Conservation (phyloP, 2,888 invertebrate species). For the Meandrusa payeni region DNA sequence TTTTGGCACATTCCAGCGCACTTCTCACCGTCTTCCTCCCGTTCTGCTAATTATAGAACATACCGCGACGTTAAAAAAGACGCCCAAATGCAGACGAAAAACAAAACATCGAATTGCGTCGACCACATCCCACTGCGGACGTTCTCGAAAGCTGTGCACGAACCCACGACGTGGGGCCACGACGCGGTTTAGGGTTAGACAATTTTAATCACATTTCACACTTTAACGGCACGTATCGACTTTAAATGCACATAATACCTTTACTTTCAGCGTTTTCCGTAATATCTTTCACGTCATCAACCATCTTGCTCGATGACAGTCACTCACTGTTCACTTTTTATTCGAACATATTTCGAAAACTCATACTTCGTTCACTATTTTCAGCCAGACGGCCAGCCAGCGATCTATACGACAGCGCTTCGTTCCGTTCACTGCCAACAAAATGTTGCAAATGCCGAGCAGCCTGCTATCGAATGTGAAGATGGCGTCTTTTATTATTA, state of each 20-base stretch:
- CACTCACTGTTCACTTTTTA: constrained; percentile 78
- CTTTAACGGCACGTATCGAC: constrained; percentile 68
- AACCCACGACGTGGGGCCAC: constrained; percentile 77
- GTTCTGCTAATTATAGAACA: constrained; percentile 75
- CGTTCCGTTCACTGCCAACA: constrained; percentile 77
- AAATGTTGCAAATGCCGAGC: constrained; percentile 47
- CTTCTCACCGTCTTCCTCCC: constrained; percentile 61
- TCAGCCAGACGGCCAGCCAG: constrained; percentile 73
- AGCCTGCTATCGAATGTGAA: constrained; percentile 37
- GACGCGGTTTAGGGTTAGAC: constrained; percentile 78
- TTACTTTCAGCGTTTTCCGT: constrained; percentile 77
- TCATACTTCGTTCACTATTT: constrained; percentile 80
- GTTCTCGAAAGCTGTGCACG: constrained; percentile 71
- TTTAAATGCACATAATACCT: constrained; percentile 74
- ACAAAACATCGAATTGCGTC: constrained; percentile 68
- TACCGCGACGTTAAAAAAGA: constrained; percentile 73
- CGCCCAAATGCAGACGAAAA: constrained; percentile 73
- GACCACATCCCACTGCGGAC: constrained; percentile 64
- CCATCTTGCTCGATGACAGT: constrained; percentile 80
- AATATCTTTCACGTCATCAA: constrained; percentile 79
- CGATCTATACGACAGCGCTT: constrained; percentile 77
- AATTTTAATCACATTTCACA: constrained; percentile 72
- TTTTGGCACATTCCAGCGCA: constrained; percentile 56
- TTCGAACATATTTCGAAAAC: constrained; percentile 80
- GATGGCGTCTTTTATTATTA: constrained; percentile 41